Evolutionary conservation across 1,140 invertebrate species (phyloP), one percentile per base, ranked within the genome.

Genomic region (Phymastichus coffea): DNA sequence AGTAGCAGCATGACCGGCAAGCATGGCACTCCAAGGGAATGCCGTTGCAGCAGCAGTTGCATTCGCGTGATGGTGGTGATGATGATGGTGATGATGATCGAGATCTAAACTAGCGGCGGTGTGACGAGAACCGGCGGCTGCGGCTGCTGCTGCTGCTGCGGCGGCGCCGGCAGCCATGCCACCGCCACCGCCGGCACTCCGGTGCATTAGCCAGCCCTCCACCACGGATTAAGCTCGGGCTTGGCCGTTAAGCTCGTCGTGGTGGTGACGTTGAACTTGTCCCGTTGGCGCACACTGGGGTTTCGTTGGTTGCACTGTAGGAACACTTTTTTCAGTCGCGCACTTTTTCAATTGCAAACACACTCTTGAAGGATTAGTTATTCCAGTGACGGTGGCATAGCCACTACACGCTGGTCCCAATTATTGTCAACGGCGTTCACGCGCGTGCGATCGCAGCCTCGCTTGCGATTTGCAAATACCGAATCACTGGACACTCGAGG

Each of bases 201-300:
- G 76, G 75, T 82, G 79, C 81, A 84, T 82, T 71, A 81, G 76
- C 76, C 78, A 81, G 69, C 70, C 75, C 70, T 75, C 78, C 75
- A 78, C 72, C 69, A 69, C 75, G 73, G 65, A 70, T 46, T 60
- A 55, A 46, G 53, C 52, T 40, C n/a, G 38, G 48, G 23, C 55
- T 38, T 61, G 59, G 25, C 49, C 25, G 38, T 14, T 43, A 14
- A 2, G 56, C 47, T 23, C 53, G 15, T 55, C 41, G 22, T 28
- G 43, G n/a, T n/a, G n/a, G n/a, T n/a, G n/a, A n/a, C n/a, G n/a
- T n/a, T n/a, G n/a, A n/a, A n/a, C n/a, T n/a, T n/a, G n/a, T n/a
- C n/a, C n/a, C n/a, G n/a, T n/a, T n/a, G n/a, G n/a, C n/a, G n/a
- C n/a, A n/a, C n/a, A n/a, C n/a, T n/a, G n/a, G n/a, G n/a, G n/a